A percentile compares a stretch with the other conserved stretches of the same genome.
Evolutionary conservation across 2,888 invertebrate species (phyloP).

Genomic region (Ypsolopha sequella): DNA sequence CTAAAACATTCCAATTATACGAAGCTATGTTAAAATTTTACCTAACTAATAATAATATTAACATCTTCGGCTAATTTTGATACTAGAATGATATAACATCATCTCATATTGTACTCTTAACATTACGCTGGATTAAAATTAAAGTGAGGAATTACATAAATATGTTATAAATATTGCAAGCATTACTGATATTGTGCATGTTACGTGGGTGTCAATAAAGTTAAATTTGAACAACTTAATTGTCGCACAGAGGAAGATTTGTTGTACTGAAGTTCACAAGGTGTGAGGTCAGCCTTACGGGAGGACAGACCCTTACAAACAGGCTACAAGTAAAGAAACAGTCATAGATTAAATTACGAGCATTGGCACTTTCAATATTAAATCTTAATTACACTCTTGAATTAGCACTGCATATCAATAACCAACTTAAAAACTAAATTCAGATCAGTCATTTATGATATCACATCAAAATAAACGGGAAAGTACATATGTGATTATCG

Average conservation of each 20-base stretch:
- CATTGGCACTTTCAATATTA: constrained; percentile 73
- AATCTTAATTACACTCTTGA: constrained; percentile 67
- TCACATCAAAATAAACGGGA: constrained; percentile 74
- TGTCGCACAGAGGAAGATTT: constrained; percentile 36
- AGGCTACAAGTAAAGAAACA: constrained; percentile 59
- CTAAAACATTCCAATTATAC: constrained; percentile 71
- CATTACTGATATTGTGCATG: constrained; percentile 70
- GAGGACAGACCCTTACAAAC: constrained; percentile 17
- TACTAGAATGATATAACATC: constrained; percentile 71
- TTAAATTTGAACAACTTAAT: constrained; percentile 40
- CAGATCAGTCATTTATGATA: constrained; percentile 74
- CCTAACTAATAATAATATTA: constrained; percentile 69
- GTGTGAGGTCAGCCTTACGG: constrained; percentile 14
- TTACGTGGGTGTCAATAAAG: constrained; percentile 43
- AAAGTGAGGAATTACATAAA: constrained; percentile 48
- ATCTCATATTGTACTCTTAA: constrained; percentile 72
- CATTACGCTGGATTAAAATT: constrained; percentile 64
- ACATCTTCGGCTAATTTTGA: constrained; percentile 73
- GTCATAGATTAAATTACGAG: constrained; percentile 70
- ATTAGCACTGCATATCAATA: constrained; percentile 70
- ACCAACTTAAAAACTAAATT: constrained; percentile 73
- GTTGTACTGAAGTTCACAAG: constrained; percentile 45
- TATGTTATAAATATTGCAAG: constrained; percentile 65
- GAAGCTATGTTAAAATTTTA: constrained; percentile 70
- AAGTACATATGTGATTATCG: constrained; percentile 69